Conservation (phyloP, 2,797 vertebrate species). For the Hemibagrus guttatus region DNA sequence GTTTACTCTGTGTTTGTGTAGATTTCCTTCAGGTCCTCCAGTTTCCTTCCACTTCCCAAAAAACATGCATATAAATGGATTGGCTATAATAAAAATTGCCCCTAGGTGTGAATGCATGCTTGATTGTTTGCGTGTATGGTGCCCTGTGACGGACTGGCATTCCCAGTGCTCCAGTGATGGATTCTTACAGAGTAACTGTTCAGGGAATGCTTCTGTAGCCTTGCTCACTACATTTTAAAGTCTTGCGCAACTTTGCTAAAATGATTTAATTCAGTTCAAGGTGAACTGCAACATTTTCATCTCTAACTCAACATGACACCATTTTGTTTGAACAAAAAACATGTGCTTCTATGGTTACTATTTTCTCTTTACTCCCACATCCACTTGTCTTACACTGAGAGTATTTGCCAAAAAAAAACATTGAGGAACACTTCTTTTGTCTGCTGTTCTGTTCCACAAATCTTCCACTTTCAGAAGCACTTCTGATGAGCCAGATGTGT, state of each 20-base stretch:
- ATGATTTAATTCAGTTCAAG: not conserved
- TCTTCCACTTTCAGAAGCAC: not conserved
- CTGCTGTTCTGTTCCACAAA: not conserved
- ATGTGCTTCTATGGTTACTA: slow-evolving; percentile 2
- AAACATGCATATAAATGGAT: not conserved
- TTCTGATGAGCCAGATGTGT: slow-evolving; percentile 1
- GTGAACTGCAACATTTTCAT: not conserved
- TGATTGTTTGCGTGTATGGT: not conserved
- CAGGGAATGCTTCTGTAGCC: not conserved
- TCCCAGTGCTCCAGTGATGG: not conserved
- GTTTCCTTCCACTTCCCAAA: not conserved
- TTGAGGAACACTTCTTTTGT: not conserved
- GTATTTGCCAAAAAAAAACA: slow-evolving; percentile 7
- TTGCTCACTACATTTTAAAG: not conserved
- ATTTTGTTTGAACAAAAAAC: not conserved
- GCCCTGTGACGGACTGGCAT: not conserved
- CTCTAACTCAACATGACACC: not conserved
- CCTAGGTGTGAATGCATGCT: not conserved
- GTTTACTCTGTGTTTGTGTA: too few species aligned
- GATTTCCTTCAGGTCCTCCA: not conserved
- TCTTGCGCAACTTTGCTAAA: not conserved
- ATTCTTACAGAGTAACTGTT: not conserved
- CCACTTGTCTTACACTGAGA: not conserved
- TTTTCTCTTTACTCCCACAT: slow-evolving; percentile 5
- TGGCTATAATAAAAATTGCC: not conserved